These are phyloP conservation scores for Cheilosia impressa DNA, from an alignment of 2,888 invertebrate species.

Conservation along the genomic window DNA sequence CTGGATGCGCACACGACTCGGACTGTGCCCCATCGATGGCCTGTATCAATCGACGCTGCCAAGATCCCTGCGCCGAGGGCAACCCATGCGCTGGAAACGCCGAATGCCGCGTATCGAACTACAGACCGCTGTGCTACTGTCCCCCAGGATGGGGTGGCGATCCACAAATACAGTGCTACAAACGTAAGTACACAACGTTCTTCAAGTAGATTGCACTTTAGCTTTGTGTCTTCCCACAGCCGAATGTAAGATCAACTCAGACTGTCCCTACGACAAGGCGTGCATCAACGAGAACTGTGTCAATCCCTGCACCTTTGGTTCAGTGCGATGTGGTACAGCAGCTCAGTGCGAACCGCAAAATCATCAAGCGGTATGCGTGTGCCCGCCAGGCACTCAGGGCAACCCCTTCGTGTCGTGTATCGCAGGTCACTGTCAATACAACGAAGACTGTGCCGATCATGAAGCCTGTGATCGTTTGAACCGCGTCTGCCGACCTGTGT, in stretches of 20 bases:
- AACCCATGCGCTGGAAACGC: constrained; percentile 93
- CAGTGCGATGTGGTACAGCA: constrained; percentile 90
- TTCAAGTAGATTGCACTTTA: background rate
- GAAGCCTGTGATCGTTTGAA: constrained; percentile 94
- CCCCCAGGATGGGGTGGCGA: constrained; percentile 94
- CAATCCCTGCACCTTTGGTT: constrained; percentile 89
- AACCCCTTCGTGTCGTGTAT: constrained; percentile 92
- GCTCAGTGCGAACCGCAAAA: constrained; percentile 90
- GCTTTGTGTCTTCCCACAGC: constrained; percentile 84
- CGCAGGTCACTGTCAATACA: constrained; percentile 92
- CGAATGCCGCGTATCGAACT: constrained; percentile 90
- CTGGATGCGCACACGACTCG: constrained; percentile 89
- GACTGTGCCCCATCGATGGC: constrained; percentile 91
- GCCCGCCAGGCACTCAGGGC: constrained; percentile 93
- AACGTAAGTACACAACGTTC: constrained; percentile 87
- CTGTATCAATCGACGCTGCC: constrained; percentile 91
- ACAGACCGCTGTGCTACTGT: constrained; percentile 93
- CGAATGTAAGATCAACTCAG: constrained; percentile 90
- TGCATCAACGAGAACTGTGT: constrained; percentile 92
- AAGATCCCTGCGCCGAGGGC: constrained; percentile 90
- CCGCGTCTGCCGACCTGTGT: constrained; percentile 92
- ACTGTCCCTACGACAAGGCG: constrained; percentile 93
- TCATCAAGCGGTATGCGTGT: constrained; percentile 92
- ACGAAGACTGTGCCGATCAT: constrained; percentile 93
- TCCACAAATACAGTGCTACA: constrained; percentile 92